Percentiles rank a stretch among this genome's conserved stretches.
Conservation (phyloP, 2,888 invertebrate genomes). For the Meiosimyza decipiens region DNA sequence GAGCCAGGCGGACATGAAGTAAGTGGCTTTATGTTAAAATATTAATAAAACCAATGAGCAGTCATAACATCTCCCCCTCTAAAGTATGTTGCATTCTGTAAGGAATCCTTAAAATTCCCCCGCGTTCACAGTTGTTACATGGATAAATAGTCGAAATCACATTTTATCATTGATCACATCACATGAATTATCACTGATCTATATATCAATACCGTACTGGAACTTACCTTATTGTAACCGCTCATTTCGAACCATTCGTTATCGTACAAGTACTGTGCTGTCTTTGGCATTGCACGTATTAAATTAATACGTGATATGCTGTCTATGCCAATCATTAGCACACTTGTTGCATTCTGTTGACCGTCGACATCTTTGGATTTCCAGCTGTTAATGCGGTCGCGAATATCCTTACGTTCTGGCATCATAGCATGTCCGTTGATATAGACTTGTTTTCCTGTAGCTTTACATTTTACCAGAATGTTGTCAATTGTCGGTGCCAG, state of each 20-base stretch:
- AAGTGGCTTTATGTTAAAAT: too few relatives aligned
- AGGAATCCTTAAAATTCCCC: too few relatives aligned
- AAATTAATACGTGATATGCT: slow-evolving; percentile 85
- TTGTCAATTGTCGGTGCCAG: slow-evolving; percentile 66
- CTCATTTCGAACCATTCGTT: slow-evolving; percentile 78
- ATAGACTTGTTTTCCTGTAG: slow-evolving; percentile 58
- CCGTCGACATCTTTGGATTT: slow-evolving; percentile 38
- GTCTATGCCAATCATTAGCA: slow-evolving; percentile 86
- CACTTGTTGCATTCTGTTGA: slow-evolving; percentile 68
- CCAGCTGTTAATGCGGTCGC: slow-evolving; percentile 65
- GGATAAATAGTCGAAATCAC: too few relatives aligned
- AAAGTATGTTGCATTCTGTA: too few relatives aligned
- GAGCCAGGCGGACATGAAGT: too few relatives aligned
- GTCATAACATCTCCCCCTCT: too few relatives aligned
- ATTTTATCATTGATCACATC: too few relatives aligned
- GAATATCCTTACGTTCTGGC: slow-evolving; percentile 68
- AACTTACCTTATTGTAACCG: slow-evolving; percentile 76
- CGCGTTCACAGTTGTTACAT: too few relatives aligned
- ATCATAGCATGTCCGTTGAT: slow-evolving; percentile 70
- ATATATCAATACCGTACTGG: too few relatives aligned
- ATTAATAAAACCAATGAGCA: too few relatives aligned
- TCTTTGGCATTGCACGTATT: slow-evolving; percentile 79
- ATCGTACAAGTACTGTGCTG: slow-evolving; percentile 74
- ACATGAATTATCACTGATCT: too few relatives aligned
- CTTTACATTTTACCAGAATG: slow-evolving; percentile 69